A percentile compares a stretch with the other conserved stretches of the same genome.
Conservation (phyloP, 2,797 vertebrate genomes). For the Ceyx erithaca region DNA sequence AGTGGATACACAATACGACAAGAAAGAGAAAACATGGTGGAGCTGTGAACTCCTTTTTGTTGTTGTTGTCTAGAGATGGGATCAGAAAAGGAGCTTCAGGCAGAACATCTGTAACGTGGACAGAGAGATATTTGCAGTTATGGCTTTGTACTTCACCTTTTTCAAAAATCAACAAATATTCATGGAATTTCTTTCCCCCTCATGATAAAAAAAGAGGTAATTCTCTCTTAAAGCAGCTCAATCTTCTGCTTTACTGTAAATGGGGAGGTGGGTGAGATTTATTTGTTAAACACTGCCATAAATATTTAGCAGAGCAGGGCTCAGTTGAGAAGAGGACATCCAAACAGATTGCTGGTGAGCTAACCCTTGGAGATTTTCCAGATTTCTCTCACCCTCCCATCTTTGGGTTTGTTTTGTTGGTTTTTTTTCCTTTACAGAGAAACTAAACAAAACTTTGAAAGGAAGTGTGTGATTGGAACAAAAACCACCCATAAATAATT, state of each 20-base stretch:
- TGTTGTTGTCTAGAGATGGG: not conserved
- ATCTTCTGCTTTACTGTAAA: not conserved
- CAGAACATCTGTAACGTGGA: constrained; percentile 3
- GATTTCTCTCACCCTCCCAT: not conserved
- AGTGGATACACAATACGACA: not conserved
- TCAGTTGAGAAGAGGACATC: not conserved
- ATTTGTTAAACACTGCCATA: constrained; percentile 35
- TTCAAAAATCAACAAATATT: not conserved
- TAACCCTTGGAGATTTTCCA: constrained; percentile 35
- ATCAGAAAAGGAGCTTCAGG: not conserved
- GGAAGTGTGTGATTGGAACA: constrained; percentile 8
- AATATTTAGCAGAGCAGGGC: constrained; percentile 36
- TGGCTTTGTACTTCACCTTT: not conserved
- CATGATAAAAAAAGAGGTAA: not conserved
- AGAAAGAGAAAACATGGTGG: not conserved
- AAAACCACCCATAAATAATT: constrained; percentile 35
- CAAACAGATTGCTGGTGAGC: constrained; percentile 32
- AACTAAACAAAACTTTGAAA: constrained; percentile 69
- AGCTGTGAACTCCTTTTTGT: not conserved
- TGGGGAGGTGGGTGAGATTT: constrained; percentile 4
- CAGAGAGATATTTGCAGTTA: constrained; percentile 15
- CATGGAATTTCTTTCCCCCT: not conserved
- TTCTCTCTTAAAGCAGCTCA: not conserved
- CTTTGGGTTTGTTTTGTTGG: not conserved
- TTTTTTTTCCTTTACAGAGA: not conserved